Evolutionary conservation across 64 coral and sea anemone genomes (phyloP).

Genomic region (Montipora cactus): DNA sequence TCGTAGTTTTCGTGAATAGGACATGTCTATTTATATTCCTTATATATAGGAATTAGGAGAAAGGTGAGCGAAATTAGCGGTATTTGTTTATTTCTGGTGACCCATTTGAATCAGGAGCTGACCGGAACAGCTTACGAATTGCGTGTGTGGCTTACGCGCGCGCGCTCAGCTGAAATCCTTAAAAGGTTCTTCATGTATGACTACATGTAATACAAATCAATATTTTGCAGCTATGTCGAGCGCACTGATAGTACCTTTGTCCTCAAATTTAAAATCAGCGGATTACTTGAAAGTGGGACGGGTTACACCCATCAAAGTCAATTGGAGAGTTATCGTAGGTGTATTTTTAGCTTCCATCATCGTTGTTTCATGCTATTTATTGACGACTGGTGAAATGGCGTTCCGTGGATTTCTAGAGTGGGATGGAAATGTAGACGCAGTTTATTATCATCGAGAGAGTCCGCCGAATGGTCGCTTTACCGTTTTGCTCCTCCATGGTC

Average conservation of each 20-base stretch:
- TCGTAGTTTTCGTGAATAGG: too few relatives aligned
- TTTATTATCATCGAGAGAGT: conserved; percentile 8
- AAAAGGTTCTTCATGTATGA: too few relatives aligned
- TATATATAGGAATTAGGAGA: too few relatives aligned
- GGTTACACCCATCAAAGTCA: not conserved
- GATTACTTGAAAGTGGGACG: not conserved
- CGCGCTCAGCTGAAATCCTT: too few relatives aligned
- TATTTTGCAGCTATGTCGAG: conserved; percentile 13
- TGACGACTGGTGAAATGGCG: conserved; percentile 12
- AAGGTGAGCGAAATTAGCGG: too few relatives aligned
- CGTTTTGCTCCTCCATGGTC: conserved; percentile 84
- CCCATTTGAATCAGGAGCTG: too few relatives aligned
- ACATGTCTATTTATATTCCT: too few relatives aligned
- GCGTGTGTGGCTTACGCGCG: too few relatives aligned
- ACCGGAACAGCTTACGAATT: too few relatives aligned
- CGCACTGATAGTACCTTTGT: not conserved
- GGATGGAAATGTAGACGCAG: conserved; percentile 2
- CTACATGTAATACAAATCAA: too few relatives aligned
- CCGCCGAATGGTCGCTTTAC: conserved; percentile 17
- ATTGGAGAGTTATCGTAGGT: conserved; percentile 38
- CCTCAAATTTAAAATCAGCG: not conserved
- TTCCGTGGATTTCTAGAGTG: conserved; percentile 8
- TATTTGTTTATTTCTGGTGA: too few relatives aligned
- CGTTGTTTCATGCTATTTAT: conserved; percentile 3
- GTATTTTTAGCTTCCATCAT: conserved; percentile 7